Evolutionary conservation across 1,140 invertebrate genomes (phyloP).

Genomic region (Leptopilina boulardi): DNA sequence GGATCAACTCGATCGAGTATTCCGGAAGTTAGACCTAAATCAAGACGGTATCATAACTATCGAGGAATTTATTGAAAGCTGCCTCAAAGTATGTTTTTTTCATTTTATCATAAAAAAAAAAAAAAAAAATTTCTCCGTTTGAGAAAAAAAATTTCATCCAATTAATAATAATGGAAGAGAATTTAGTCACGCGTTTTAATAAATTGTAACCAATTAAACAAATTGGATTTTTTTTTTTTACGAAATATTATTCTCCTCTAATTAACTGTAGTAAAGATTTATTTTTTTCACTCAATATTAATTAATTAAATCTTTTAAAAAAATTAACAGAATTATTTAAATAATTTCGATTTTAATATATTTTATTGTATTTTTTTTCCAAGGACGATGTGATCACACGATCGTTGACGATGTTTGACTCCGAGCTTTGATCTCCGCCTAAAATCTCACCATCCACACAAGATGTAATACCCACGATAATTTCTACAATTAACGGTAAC

Average conservation of each 20-base stretch:
- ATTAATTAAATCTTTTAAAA: neutral
- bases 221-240: no score
- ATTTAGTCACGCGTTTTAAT: no score
- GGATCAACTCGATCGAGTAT: slow-evolving; percentile 89
- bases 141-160: neutral
- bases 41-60: slow-evolving; percentile 96
- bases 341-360: slow-evolving; percentile 1
- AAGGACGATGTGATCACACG: slow-evolving; percentile 88
- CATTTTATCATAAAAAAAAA: slow-evolving; percentile 14
- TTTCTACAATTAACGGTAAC: slow-evolving; percentile 49
- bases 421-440: slow-evolving; percentile 82
- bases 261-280: no score
- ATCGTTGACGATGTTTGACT: slow-evolving; percentile 89
- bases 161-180: no score
- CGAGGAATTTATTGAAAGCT: slow-evolving; percentile 97
- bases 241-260: no score
- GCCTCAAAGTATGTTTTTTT: slow-evolving; percentile 88
- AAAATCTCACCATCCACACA: slow-evolving; percentile 60
- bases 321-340: slow-evolving; percentile 15
- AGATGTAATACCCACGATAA: slow-evolving; percentile 54
- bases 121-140: slow-evolving; percentile 3
- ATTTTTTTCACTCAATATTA: no score
- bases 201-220: no score
- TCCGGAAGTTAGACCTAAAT: slow-evolving; percentile 94
- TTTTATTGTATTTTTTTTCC: slow-evolving; percentile 46